Conservation (phyloP, 2,113 vertebrate species). For the Cheilinus undulatus region DNA sequence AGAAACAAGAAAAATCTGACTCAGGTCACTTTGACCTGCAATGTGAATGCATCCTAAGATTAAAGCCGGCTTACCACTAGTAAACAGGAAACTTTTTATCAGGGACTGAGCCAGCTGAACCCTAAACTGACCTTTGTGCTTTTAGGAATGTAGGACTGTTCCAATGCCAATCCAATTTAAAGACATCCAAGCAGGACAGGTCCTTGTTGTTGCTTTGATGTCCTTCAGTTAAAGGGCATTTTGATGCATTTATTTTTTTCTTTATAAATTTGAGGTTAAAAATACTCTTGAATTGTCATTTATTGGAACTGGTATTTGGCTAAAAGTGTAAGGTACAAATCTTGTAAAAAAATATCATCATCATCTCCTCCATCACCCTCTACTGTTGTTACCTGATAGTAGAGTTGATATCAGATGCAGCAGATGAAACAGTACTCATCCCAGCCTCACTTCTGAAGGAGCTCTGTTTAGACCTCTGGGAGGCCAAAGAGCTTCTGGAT, state of each 20-base stretch:
- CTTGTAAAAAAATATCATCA: too few species aligned
- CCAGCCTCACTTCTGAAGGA: conserved; percentile 98
- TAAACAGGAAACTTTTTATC: background rate
- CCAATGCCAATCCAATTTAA: conserved; percentile 39
- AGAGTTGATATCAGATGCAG: conserved; percentile 96
- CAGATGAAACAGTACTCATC: conserved; percentile 96
- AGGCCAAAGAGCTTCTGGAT: conserved; percentile 97
- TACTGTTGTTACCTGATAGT: conserved; percentile 85
- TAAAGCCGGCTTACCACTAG: background rate
- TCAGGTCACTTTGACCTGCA: too few species aligned
- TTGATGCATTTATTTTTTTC: background rate
- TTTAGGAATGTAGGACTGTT: background rate
- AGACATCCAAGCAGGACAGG: conserved; percentile 37
- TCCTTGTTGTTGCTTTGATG: conserved; percentile 32
- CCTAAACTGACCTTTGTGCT: conserved; percentile 6
- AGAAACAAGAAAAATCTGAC: too few species aligned
- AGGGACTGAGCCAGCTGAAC: background rate
- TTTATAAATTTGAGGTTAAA: background rate
- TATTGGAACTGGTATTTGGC: background rate
- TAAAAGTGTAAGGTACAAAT: too few species aligned
- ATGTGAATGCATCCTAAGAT: too few species aligned
- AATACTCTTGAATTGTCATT: background rate
- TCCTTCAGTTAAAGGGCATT: conserved; percentile 48
- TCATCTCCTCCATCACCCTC: background rate
- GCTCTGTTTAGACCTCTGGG: conserved; percentile 98